Base-by-base conservation (phyloP, 2,888 invertebrate species). In the Apamea sordens region DNA sequence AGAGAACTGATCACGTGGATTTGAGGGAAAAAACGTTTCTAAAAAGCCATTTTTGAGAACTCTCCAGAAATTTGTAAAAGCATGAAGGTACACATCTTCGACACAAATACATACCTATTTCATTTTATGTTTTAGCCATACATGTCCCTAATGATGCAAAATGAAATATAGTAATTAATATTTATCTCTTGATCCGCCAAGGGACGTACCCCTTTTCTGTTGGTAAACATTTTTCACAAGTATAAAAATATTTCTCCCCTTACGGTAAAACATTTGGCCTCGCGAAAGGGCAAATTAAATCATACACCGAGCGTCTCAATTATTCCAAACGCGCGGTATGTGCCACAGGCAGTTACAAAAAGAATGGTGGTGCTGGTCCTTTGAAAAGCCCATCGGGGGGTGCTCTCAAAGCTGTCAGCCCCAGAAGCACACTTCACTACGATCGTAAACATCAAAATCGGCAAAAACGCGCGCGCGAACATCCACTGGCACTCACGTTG, bases 241-340 rank as follows among this genome's bases (percentile, higher is more conserved):
- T 86, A 89, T 89, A 86, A 91, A 91, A 92, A 93, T 92, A 93
- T 91, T 81, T 89, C 91, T 88, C 91, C 93, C 92, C 90, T 89
- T 88, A 88, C 86, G 77, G 80, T 84, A 91, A 93, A 94, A 94
- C 91, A 92, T 93, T 93, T 89, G 90, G 90, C 91, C 90, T 91
- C 91, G 93, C 92, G 93, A 95, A 95, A 94, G 94, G 88, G 95
- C 95, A 96, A 96, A 96, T 96, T 96, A 96, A 96, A 96, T 96
- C 95, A 96, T 96, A 96, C 92, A 94, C 91, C 91, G 88, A 92
- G 93, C 94, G 93, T 95, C 95, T 96, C 95, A 96, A 95, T 96
- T 96, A 96, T 96, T 95, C 93, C 93, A 94, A 95, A 94, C 93
- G 93, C 94, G 94, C 93, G 93, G 93, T 93, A 91, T 92, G 93